Conservation (phyloP, 2,888 invertebrate genomes). For the Bellardia pandia region DNA sequence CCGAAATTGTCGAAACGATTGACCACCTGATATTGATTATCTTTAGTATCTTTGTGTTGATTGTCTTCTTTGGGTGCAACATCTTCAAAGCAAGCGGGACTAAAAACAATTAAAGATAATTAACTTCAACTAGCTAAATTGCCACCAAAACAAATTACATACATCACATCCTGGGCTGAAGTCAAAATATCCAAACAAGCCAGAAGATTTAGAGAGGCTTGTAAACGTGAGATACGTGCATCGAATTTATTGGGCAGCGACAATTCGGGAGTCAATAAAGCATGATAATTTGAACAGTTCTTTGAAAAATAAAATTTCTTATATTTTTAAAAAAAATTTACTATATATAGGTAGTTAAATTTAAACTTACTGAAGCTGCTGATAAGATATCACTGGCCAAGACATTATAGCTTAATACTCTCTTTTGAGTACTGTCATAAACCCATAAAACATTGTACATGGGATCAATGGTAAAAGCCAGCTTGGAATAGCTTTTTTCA, state of each 20-base stretch:
- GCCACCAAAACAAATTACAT: slow-evolving; percentile 82
- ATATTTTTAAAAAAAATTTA: background rate
- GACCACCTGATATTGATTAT: slow-evolving; percentile 85
- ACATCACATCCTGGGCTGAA: slow-evolving; percentile 90
- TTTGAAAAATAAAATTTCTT: slow-evolving; percentile 61
- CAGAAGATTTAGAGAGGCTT: slow-evolving; percentile 95
- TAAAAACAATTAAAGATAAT: slow-evolving; percentile 56
- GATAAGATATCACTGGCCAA: slow-evolving; percentile 89
- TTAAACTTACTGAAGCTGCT: slow-evolving; percentile 77
- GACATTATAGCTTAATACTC: slow-evolving; percentile 92
- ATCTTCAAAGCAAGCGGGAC: slow-evolving; percentile 83
- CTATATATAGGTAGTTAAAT: background rate
- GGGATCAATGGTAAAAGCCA: slow-evolving; percentile 89
- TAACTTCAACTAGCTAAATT: background rate
- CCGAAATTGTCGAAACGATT: slow-evolving; percentile 97
- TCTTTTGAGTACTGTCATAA: slow-evolving; percentile 88
- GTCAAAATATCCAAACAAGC: slow-evolving; percentile 95
- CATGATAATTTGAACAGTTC: slow-evolving; percentile 83
- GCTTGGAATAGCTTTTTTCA: slow-evolving; percentile 81
- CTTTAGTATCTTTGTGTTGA: slow-evolving; percentile 80
- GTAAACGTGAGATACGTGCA: slow-evolving; percentile 91
- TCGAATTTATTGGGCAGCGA: slow-evolving; percentile 90
- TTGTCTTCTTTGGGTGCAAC: slow-evolving; percentile 79
- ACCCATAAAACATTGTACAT: slow-evolving; percentile 97
- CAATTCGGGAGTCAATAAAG: slow-evolving; percentile 91